phyloP scores from a whole-genome alignment of 2,888 invertebrate genomes.

The Sphecodes monilicornis region DNA sequence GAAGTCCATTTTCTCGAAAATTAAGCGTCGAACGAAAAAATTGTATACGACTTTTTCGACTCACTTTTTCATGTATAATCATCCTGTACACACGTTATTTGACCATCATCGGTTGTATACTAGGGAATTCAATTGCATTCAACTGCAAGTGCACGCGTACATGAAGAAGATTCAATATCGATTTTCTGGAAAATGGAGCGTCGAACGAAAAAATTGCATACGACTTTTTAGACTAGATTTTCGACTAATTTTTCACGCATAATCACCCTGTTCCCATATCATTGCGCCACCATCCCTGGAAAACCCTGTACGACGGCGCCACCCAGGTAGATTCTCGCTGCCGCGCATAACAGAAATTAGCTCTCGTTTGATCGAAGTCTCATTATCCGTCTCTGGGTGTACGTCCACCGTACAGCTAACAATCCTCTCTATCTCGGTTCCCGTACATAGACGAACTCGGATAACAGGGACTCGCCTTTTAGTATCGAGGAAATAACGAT shows the following conservation, averaged over 20 bases:
- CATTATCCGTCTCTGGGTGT: slow-evolving; percentile 38
- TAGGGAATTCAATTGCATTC: no score
- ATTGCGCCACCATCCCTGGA: background rate
- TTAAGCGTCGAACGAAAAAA: background rate
- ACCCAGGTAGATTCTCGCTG: background rate
- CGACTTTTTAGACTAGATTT: background rate
- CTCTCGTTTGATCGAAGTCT: slow-evolving; percentile 43
- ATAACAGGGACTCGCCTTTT: slow-evolving; percentile 18
- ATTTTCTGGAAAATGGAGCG: background rate
- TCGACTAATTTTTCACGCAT: background rate
- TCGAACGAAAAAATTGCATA: background rate
- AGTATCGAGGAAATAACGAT: slow-evolving; percentile 22
- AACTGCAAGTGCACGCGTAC: no score
- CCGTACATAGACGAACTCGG: background rate
- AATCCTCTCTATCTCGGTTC: background rate
- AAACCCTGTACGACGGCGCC: background rate
- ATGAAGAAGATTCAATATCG: background rate
- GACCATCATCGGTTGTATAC: no score
- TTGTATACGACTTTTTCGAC: background rate
- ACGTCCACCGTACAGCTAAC: slow-evolving; percentile 7
- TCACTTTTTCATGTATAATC: background rate
- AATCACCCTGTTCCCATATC: background rate
- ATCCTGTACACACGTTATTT: no score
- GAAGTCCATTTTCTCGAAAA: background rate
- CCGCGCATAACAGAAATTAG: slow-evolving; percentile 39